Base-by-base conservation (phyloP, 2,797 vertebrate genomes). In the Melanotaenia parkinsoni region DNA sequence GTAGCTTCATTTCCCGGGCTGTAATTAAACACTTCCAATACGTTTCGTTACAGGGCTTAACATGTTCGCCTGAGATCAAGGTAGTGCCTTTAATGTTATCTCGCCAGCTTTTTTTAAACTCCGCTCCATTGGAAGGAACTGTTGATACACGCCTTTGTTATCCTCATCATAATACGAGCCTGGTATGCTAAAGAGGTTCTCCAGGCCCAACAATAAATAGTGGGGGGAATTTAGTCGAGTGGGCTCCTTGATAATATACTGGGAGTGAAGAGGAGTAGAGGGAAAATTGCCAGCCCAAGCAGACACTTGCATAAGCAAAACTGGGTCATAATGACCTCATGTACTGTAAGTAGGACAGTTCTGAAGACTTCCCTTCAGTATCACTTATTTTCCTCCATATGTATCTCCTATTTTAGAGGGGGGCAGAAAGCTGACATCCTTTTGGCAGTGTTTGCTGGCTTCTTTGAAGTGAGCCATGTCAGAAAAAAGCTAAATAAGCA, bases 11-110 rank as follows among this genome's bases (percentile, higher is more conserved):
- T 95, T 95, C 94, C 93, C 91, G 86, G 90, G 93, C 94, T 90
- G 92, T 95, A 95, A 95, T 95, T 95, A 95, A 95, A 95, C 94
- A 95, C 91, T 95, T 94, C 93, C 94, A 94, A 94, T 94, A 93
- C 85, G 91, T 95, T 95, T 95, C 88, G 94, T 95, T 95, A 94
- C 94, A 95, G 95, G 92, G 95, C 94, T 95, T 95, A 95, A 92
- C 94, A 95, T 95, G 94, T 95, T 94, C 93, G 93, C 93, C 91
- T 92, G 93, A 95, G 95, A 95, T 95, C 95, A 95, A 95, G 95
- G 94, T 95, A 94, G 92, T 94, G 94, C 91, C 91, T 95, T 95
- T 95, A 95, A 95, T 94, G 93, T 95, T 95, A 95, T 95, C 95
- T 95, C 82, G 2, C 82, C 74, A 66, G 88, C 89, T 89, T 91